A percentile compares a stretch with the other conserved stretches of the same genome.
These are phyloP conservation scores for Mercenaria mercenaria DNA, from an alignment of 1,140 invertebrate genomes.

Conservation along the genomic window DNA sequence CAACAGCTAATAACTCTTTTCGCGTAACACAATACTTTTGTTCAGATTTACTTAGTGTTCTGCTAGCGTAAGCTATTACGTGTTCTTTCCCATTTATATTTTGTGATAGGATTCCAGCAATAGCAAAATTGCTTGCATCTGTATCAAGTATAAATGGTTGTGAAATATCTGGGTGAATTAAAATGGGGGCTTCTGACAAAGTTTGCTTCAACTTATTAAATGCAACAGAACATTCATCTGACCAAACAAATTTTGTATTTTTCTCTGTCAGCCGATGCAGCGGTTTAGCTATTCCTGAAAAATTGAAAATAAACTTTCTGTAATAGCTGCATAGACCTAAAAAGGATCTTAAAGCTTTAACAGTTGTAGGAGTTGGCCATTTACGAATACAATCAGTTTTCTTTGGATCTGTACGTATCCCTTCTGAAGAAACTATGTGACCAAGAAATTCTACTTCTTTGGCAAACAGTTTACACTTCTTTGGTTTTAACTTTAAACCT, in stretches of 20 bases:
- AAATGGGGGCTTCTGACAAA: constrained; percentile 68
- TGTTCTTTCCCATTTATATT: constrained; percentile 68
- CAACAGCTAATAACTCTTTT: constrained; percentile 65
- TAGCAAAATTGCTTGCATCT: constrained; percentile 84
- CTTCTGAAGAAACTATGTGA: constrained; percentile 1
- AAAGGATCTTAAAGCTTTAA: background rate
- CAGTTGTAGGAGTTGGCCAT: background rate
- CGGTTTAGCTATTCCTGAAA: too few relatives aligned
- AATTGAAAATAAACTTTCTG: too few relatives aligned
- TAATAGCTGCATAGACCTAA: too few relatives aligned
- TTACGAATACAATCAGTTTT: constrained; percentile 15
- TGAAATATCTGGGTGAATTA: constrained; percentile 77
- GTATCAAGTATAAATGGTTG: too few relatives aligned
- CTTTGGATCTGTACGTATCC: background rate
- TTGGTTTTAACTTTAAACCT: constrained; percentile 19
- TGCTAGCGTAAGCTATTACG: too few relatives aligned
- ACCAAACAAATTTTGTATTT: background rate
- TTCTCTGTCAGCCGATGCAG: constrained; percentile 21
- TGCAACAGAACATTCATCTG: background rate
- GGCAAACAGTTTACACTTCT: constrained; percentile 37
- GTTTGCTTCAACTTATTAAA: constrained; percentile 69
- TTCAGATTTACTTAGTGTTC: too few relatives aligned
- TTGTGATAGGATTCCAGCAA: constrained; percentile 84
- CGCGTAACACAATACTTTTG: too few relatives aligned
- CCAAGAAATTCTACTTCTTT: constrained; percentile 23